phyloP scores from a whole-genome alignment of 2,113 vertebrate species.

The Thermophis baileyi region DNA sequence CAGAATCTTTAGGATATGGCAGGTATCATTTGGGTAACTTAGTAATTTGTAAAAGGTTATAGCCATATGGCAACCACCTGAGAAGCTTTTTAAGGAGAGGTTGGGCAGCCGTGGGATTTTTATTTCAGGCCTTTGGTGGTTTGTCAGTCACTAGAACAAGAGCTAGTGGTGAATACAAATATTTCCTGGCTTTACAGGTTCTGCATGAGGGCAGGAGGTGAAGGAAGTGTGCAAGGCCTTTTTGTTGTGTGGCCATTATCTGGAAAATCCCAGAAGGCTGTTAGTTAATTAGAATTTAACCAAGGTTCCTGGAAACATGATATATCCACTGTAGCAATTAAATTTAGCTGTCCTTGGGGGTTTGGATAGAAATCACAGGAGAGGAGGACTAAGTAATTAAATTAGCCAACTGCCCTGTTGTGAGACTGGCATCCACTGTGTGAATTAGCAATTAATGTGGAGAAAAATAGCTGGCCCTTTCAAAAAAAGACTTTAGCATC shows the following conservation, averaged over 20 bases:
- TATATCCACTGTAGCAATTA: constrained; percentile 25
- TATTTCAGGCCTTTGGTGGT: background rate
- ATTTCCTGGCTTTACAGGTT: background rate
- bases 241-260: constrained; percentile 1
- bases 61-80: background rate
- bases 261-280: constrained; percentile 29
- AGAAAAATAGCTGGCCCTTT: background rate
- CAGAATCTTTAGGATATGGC: background rate
- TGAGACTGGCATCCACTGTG: background rate
- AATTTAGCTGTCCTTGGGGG: constrained; percentile 17
- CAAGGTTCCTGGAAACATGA: constrained; percentile 32
- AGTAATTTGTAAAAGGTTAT: background rate
- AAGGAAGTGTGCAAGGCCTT: background rate
- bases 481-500: background rate
- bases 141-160: background rate
- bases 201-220: no score
- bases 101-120: background rate
- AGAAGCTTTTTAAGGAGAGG: background rate
- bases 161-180: background rate
- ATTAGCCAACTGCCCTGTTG: constrained; percentile 22
- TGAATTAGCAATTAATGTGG: constrained; percentile 19
- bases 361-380: constrained; percentile 1
- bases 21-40: background rate
- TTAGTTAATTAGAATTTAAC: constrained; percentile 29
- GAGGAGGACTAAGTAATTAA: constrained; percentile 20